These are phyloP conservation scores for Luscinia megarhynchos DNA, from an alignment of 2,797 vertebrate species.

Conservation along the genomic window DNA sequence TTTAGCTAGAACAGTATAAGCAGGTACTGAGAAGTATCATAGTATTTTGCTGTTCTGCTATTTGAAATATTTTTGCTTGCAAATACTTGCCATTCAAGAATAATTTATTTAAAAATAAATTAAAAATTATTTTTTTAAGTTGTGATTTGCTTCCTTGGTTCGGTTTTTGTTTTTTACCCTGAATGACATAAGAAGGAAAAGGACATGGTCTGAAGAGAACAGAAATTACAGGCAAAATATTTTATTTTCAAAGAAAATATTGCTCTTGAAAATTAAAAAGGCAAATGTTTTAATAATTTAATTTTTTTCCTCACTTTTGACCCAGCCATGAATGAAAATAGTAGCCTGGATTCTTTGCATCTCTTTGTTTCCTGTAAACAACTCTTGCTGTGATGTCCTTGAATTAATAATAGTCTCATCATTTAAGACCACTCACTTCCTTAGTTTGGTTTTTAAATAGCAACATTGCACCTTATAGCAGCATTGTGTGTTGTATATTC, in stretches of 20 bases:
- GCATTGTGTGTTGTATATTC: not conserved
- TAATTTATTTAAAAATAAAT: not conserved
- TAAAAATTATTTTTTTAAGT: not conserved
- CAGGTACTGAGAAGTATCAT: not conserved
- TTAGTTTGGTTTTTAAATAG: not conserved
- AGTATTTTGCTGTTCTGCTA: not conserved
- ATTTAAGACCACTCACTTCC: not conserved
- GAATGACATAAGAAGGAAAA: not conserved
- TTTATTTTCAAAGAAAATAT: not conserved
- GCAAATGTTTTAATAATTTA: not conserved
- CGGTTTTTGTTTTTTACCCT: not conserved
- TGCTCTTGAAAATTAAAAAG: not conserved
- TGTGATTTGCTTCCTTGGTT: not conserved
- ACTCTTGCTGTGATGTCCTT: not conserved
- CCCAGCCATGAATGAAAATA: not conserved
- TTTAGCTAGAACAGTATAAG: not conserved
- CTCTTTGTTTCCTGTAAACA: not conserved
- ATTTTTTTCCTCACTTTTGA: not conserved
- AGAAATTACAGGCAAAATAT: not conserved
- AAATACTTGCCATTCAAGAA: not conserved
- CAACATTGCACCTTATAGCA: not conserved
- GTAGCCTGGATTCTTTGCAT: not conserved
- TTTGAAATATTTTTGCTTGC: not conserved
- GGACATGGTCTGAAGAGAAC: not conserved
- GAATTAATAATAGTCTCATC: not conserved